phyloP scores from a whole-genome alignment of 2,797 vertebrate genomes.

The Chelmon rostratus region DNA sequence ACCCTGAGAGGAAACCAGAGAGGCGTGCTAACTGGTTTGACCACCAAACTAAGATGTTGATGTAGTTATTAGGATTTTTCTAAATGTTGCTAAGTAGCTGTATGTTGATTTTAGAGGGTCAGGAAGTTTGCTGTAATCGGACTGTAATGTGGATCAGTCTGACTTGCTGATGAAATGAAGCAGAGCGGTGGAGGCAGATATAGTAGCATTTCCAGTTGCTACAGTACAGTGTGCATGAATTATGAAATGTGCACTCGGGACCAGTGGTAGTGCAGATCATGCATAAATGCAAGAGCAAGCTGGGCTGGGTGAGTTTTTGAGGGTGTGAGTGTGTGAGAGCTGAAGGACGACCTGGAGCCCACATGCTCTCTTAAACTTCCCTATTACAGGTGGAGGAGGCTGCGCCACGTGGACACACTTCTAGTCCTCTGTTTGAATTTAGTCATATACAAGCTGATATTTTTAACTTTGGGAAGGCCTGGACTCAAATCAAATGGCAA shows the following conservation, averaged over 20 bases:
- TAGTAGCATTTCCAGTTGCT: conserved; percentile 80
- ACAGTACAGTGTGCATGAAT: conserved; percentile 83
- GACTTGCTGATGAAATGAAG: conserved; percentile 62
- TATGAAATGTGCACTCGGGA: conserved; percentile 83
- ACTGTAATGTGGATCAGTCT: conserved; percentile 37
- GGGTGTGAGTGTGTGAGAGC: conserved; percentile 58
- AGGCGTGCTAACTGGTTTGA: neutral
- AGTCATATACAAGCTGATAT: neutral
- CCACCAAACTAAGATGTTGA: neutral
- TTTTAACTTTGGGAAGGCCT: neutral
- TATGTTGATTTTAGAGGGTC: conserved; percentile 21
- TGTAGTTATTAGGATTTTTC: conserved; percentile 3
- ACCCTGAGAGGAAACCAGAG: neutral
- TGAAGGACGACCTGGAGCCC: conserved; percentile 59
- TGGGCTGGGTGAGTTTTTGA: conserved; percentile 66
- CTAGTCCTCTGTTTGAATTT: conserved; percentile 6
- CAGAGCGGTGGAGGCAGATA: conserved; percentile 69
- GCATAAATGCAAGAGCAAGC: conserved; percentile 84
- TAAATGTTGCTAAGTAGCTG: neutral
- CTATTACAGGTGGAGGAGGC: conserved; percentile 45
- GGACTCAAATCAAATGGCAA: neutral
- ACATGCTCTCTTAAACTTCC: conserved; percentile 44
- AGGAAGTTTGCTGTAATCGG: conserved; percentile 51
- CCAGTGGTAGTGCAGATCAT: conserved; percentile 79
- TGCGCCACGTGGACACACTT: conserved; percentile 15